Base-by-base conservation (phyloP, 2,888 invertebrate genomes). In the Ichneumoninae sp. region DNA sequence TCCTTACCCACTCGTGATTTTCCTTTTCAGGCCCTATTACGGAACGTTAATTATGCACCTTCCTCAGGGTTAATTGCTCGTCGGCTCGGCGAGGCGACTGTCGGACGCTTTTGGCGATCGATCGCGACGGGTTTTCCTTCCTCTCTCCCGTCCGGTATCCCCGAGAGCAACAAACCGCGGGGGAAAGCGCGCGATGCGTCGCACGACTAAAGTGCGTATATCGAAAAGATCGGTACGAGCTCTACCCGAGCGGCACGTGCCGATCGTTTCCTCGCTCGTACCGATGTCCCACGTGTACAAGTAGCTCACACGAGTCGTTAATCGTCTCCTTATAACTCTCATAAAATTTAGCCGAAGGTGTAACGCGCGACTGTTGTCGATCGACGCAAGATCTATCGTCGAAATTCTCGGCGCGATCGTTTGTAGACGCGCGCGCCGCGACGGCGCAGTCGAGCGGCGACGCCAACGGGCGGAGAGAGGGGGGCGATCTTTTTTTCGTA, bases 21-120 rank as follows among this genome's bases (percentile, higher is more conserved):
- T 66, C 22, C 40, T 66, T 22, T 63, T 75, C 65, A 75, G 75
- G 65, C 40, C 66, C 66, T 66, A 66, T 76, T 76, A 76, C 76
- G 52, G 76, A 52, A 76, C 76, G 54, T 76, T 52, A 66, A 66
- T 76, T 66, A 76, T 54, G 66, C 76, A 54, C 54, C 40, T 52
- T 54, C 52, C n/a, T n/a, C 66, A 26, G 16, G 16, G 26, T 66
- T 66, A 76, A 65, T 75, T 76, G 40, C 8, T 33, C 54, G 22
- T 26, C 19, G 26, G 8, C 33, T 54, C n/a, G 26, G n/a, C 40
- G 50, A 7, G 40, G 10, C 13, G 22, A n/a, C 40, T 2, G 33
- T 63, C 36, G 22, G 19, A 36, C 52, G 66, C 66, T 76, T 76
- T 76, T 65, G 75, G 75, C 75, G 36, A 19, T 40, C 26, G 66